Evolutionary conservation across 2,113 vertebrate species (phyloP).

Genomic region (Rhegmatorhina hoffmannsi): DNA sequence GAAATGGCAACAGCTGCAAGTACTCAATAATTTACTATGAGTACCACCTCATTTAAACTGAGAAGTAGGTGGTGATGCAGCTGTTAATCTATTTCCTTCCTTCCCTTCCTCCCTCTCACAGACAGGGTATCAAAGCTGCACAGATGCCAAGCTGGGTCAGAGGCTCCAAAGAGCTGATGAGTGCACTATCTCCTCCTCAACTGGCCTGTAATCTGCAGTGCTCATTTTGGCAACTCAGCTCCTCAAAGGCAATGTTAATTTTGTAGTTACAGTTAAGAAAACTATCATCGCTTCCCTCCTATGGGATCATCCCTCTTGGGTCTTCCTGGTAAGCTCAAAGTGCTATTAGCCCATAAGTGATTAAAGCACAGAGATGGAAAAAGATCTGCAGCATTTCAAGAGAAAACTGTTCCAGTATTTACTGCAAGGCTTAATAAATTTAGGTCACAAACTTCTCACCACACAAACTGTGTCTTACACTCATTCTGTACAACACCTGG

Average conservation of each 20-base stretch:
- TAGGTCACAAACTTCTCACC: neutral
- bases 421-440: neutral
- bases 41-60: neutral
- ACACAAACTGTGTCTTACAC: neutral
- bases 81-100: constrained; percentile 3
- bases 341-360: neutral
- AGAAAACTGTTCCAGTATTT: neutral
- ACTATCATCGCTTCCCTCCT: neutral
- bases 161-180: neutral
- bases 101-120: neutral
- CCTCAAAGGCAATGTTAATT: neutral
- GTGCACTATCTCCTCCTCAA: neutral
- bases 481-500: neutral
- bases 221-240: neutral
- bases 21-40: neutral
- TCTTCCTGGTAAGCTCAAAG: neutral
- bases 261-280: constrained; percentile 3
- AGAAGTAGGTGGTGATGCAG: constrained; percentile 18
- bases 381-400: neutral
- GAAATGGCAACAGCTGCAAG: constrained; percentile 34
- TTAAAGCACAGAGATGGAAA: neutral
- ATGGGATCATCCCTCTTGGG: neutral
- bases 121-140: neutral
- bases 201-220: neutral
- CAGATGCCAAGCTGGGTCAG: neutral